A percentile compares a stretch with the other conserved stretches of the same genome.
These are phyloP conservation scores for Sebastes schlegelii DNA, from an alignment of 2,113 vertebrate species.

Conservation along the genomic window DNA sequence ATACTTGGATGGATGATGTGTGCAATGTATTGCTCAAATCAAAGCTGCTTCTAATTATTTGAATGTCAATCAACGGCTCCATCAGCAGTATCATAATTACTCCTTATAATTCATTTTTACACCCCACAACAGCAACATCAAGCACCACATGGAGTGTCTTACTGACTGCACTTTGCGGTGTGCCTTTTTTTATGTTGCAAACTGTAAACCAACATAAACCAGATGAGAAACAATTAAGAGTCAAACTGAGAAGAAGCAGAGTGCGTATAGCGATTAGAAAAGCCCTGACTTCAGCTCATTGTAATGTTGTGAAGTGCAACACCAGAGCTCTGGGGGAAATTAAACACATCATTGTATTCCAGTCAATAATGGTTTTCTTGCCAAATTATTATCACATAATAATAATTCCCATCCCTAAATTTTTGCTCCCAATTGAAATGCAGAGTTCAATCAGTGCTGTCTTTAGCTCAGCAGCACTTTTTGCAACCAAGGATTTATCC, in stretches of 20 bases:
- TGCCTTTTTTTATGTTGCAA: not conserved
- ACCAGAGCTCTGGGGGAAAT: conserved; percentile 32
- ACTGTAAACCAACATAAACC: conserved; percentile 11
- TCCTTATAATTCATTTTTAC: conserved; percentile 36
- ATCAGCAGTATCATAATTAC: conserved; percentile 5
- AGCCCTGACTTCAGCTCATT: conserved; percentile 31
- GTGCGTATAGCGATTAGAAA: not conserved
- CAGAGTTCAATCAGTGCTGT: not conserved
- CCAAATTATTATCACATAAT: conserved; percentile 5
- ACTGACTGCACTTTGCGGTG: not conserved
- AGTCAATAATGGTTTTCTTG: not conserved
- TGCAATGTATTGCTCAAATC: conserved; percentile 7
- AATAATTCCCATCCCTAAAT: conserved; percentile 17
- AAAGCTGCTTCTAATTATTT: conserved; percentile 23
- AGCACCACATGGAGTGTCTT: not conserved
- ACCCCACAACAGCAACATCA: conserved; percentile 13
- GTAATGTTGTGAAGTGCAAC: not conserved
- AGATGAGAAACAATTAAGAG: conserved; percentile 22
- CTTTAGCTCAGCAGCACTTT: not conserved
- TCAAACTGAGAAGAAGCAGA: not conserved
- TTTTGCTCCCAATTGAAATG: not conserved
- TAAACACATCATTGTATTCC: not conserved
- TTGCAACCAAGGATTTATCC: not conserved
- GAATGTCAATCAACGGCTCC: not conserved
- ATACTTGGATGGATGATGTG: no score